Percentiles rank a stretch among this genome's conserved stretches.
phyloP scores from a whole-genome alignment of 2,888 invertebrate genomes.

The Aspidapion aeneum region DNA sequence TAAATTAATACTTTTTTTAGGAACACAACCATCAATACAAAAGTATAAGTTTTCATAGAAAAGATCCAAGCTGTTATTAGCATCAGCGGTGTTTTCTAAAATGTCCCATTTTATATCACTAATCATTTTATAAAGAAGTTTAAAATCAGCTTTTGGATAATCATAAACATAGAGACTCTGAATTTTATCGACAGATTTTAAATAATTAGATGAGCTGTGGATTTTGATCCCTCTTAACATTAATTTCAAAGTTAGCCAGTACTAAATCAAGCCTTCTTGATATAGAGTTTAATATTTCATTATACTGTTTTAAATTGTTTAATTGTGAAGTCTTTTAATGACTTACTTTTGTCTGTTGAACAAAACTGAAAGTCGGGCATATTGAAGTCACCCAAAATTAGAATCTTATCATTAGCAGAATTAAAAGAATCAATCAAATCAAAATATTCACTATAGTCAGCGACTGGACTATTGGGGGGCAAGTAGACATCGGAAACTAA shows the following conservation, averaged over 20 bases:
- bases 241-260: background rate
- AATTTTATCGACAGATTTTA: background rate
- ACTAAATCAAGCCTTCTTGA: conserved; percentile 7
- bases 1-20: no score
- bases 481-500: conserved; percentile 3
- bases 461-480: background rate
- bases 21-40: no score
- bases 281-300: conserved; percentile 1
- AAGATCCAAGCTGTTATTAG: background rate
- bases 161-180: background rate
- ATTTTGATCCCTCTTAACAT: background rate
- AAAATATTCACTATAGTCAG: background rate
- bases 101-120: background rate
- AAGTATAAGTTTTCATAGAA: no score
- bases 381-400: conserved; percentile 1
- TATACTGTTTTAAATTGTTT: conserved; percentile 3
- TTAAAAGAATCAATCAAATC: background rate
- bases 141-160: background rate
- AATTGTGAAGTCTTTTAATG: background rate
- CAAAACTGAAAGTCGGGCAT: background rate
- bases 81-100: background rate
- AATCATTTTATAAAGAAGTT: background rate
- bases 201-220: background rate
- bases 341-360: conserved; percentile 1
- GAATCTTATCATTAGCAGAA: background rate